phyloP scores from a whole-genome alignment of 1,140 invertebrate species.

The Brachionus koreanus region DNA sequence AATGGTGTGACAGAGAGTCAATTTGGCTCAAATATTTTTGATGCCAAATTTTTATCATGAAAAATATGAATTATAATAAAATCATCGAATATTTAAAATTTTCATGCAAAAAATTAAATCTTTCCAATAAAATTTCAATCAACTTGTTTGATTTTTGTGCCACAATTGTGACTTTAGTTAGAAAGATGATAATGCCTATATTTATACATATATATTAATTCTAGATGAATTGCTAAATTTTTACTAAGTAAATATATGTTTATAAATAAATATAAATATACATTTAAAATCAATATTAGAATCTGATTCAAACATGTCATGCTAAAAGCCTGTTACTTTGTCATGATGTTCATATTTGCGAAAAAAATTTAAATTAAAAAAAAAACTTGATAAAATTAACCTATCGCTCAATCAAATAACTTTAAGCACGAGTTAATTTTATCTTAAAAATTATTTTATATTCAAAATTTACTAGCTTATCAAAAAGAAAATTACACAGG shows the following conservation, averaged over 20 bases:
- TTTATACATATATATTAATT: background rate
- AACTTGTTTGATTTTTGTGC: background rate
- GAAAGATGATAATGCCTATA: background rate
- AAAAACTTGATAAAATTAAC: background rate
- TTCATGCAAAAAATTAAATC: background rate
- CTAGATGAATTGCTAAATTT: constrained; percentile 5
- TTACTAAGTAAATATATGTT: background rate
- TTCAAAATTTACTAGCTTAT: background rate
- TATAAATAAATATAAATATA: too few species aligned
- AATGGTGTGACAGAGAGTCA: too few species aligned
- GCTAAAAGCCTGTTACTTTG: background rate
- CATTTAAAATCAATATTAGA: background rate
- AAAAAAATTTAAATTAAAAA: background rate
- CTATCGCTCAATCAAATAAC: background rate
- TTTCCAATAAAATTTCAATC: background rate
- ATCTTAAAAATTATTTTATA: background rate
- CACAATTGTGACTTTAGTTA: background rate
- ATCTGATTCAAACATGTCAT: background rate
- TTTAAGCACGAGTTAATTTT: constrained; percentile 16
- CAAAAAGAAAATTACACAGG: background rate
- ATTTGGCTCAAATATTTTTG: background rate
- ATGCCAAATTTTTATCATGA: background rate
- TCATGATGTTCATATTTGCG: constrained; percentile 2
- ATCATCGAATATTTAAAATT: background rate
- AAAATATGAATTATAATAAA: background rate